A percentile compares a stretch with the other conserved stretches of the same genome.
Evolutionary conservation across 2,797 vertebrate species (phyloP).

Genomic region (Paedocypris micromegethes): DNA sequence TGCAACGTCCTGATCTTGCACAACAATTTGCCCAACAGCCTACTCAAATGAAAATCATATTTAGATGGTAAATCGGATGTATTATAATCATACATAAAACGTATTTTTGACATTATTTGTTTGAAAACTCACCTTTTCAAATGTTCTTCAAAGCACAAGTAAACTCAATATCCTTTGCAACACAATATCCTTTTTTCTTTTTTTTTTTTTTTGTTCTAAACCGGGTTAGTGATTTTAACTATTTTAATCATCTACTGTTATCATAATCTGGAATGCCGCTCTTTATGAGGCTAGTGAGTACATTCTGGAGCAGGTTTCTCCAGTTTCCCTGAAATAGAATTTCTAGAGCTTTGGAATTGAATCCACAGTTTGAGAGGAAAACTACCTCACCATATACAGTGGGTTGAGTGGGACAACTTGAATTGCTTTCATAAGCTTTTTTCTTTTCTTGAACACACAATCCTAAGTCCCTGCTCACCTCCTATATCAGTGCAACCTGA

Average conservation of each 20-base stretch:
- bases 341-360: constrained; percentile 18
- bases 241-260: background rate
- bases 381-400: constrained; percentile 9
- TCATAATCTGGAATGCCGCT: constrained; percentile 3
- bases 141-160: too few species aligned
- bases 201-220: constrained; percentile 12
- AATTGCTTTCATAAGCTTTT: constrained; percentile 15
- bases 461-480: constrained; percentile 1
- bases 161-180: too few species aligned
- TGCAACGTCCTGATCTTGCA: too few species aligned
- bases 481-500: constrained; percentile 11
- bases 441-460: constrained; percentile 10
- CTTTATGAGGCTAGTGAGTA: background rate
- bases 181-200: background rate
- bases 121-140: too few species aligned
- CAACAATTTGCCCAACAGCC: too few species aligned
- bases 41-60: too few species aligned
- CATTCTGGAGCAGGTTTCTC: constrained; percentile 16
- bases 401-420: constrained; percentile 10
- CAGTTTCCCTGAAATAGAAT: constrained; percentile 28
- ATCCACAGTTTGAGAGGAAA: constrained; percentile 7
- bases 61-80: too few species aligned
- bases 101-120: too few species aligned
- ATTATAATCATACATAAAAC: too few species aligned
- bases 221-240: constrained; percentile 8